Evolutionary conservation across 2,797 vertebrate genomes (phyloP), one percentile per base, ranked within the genome.

Genomic region (Tapera naevia): DNA sequence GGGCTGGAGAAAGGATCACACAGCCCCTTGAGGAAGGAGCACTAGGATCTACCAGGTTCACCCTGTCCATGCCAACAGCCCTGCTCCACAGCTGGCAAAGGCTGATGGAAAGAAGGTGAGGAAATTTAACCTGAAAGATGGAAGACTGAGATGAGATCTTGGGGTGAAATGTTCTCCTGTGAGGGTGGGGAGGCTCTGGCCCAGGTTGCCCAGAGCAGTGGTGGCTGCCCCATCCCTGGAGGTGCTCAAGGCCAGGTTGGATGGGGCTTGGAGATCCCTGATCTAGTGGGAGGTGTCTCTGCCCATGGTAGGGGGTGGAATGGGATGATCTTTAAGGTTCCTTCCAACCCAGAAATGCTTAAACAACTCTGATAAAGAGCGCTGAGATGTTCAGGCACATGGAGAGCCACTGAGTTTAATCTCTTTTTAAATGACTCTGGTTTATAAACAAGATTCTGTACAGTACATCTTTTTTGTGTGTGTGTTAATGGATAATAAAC

Each of bases 401-500:
- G 2, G 28, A 83, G 69, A 80, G 58, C 48, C 33, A 7, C 2
- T 11, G 1, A 14, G 41, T 70, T 86, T 50, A 51, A 82, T 72
- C 54, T 70, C 81, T 79, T 85, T 39, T 76, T 82, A 80, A 76
- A 82, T 22, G 56, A 19, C 33, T 25, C 56, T 35, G 48, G 6
- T 82, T 51, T 60, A 35, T 73, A 87, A 86, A 80, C 76, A 79
- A 46, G 51, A 27, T 64, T 35, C 80, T 28, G 43, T 37, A 45
- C 75, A 61, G 64, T 61, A 78, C 37, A 19, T 73, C 35, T 67
- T 39, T n/a, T 53, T 57, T 62, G 43, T 33, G 64, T 56, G 57
- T 62, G 67, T 70, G 71, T 73, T 85, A 70, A 80, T 7, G 43
- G 81, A 64, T 88, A 89, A 88, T 80, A 88, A 89, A 92, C 60